These are phyloP conservation scores for Sarcophaga bullata DNA, from an alignment of 1,140 invertebrate species.

Conservation along the genomic window DNA sequence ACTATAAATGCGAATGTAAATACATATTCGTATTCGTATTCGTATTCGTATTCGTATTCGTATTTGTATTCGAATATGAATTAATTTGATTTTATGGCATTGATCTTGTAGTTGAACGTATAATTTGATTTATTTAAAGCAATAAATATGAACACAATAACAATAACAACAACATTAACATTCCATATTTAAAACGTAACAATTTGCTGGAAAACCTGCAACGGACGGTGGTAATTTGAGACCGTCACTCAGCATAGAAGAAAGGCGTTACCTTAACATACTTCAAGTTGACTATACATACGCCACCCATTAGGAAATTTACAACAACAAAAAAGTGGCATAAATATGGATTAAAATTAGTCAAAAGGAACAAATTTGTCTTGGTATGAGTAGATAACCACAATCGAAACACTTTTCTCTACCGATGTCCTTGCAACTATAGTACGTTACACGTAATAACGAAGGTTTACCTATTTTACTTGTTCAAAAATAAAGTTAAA, in stretches of 20 bases:
- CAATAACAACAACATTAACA: not conserved
- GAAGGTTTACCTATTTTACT: too few species aligned
- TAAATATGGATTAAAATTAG: too few species aligned
- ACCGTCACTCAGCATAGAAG: not conserved
- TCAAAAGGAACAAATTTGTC: too few species aligned
- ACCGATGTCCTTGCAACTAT: too few species aligned
- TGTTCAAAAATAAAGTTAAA: too few species aligned
- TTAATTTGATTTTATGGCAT: conserved; percentile 34
- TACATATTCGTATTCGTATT: too few species aligned
- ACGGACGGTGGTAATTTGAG: not conserved
- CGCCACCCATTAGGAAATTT: not conserved
- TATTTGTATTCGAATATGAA: conserved; percentile 20
- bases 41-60: not conserved
- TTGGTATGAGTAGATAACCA: too few species aligned
- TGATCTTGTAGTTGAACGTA: conserved; percentile 17
- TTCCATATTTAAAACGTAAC: not conserved
- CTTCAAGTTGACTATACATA: not conserved
- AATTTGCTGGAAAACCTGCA: not conserved
- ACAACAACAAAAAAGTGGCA: not conserved
- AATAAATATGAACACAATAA: not conserved
- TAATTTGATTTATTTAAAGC: conserved; percentile 31
- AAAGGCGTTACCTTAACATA: conserved; percentile 40
- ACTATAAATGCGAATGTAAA: too few species aligned
- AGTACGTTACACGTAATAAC: too few species aligned
- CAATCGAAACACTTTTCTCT: too few species aligned